A percentile compares a stretch with the other conserved stretches of the same genome.
Conservation (phyloP, 2,113 vertebrate genomes). For the Natator depressus region DNA sequence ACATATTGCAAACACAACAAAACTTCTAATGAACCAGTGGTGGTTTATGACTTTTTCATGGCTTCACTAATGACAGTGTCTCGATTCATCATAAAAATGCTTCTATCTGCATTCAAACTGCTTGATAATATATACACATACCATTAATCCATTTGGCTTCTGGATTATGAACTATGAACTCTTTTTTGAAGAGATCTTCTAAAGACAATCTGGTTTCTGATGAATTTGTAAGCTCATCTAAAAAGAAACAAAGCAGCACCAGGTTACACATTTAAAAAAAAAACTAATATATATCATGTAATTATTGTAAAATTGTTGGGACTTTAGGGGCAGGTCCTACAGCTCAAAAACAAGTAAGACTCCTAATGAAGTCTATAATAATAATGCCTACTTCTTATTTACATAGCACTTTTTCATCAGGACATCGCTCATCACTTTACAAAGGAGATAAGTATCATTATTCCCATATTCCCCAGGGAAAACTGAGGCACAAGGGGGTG, state of each 20-base stretch:
- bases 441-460: background rate
- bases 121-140: constrained; percentile 67
- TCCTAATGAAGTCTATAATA: background rate
- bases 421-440: background rate
- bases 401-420: background rate
- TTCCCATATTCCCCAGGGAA: background rate
- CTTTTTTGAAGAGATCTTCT: constrained; percentile 94
- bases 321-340: background rate
- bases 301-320: background rate
- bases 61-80: background rate
- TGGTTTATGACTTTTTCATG: constrained; percentile 3
- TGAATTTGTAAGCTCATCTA: constrained; percentile 89
- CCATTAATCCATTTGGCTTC: constrained; percentile 96
- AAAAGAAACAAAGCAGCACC: constrained; percentile 35
- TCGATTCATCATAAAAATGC: background rate
- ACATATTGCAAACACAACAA: constrained; percentile 30
- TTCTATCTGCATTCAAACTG: background rate
- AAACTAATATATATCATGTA: background rate
- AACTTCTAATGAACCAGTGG: background rate
- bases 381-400: background rate
- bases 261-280: background rate
- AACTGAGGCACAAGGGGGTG: background rate
- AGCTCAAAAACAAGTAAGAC: background rate
- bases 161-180: constrained; percentile 89
- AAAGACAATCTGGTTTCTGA: constrained; percentile 91